Base-by-base conservation (phyloP, 1,140 invertebrate genomes). In the Coenobita brevimanus region DNA sequence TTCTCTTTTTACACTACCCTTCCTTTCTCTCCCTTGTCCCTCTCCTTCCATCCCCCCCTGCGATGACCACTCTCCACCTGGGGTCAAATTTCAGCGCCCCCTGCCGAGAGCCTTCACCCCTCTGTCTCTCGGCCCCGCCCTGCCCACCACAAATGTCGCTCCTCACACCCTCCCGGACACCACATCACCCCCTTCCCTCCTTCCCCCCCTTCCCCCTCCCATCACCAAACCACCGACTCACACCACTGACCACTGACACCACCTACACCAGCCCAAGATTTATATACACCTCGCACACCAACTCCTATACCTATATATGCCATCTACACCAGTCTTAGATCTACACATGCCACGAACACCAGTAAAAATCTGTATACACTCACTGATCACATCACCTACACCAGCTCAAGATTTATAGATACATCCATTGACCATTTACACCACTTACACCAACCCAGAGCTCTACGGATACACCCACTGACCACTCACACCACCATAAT, bases 61-160 rank as follows among this genome's bases (percentile, higher is more conserved):
- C 13, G 78, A 81, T 81, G 78, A 81, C 78, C 78, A 64, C 60
- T 81, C 78, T 4, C 15, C 78, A 64, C 57, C 41, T 50, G 50
- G 80, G 33, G 64, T 82, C 80, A 38, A 82, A 36, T 82, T 71
- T 82, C 64, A 50, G 54, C 24, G n/a, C 60, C n/a, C 62, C 79
- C 79, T 43, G 79, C 79, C 27, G 62, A 17, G 79, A 57, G 13
- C 60, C 57, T 46, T 38, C 62, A 67, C 79, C 36, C 79, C 13
- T n/a, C 79, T 67, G 60, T 67, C 79, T 36, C 21, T n/a, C 54
- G 21, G 46, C 60, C 60, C 33, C 79, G 79, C 79, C 79, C 64
- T n/a, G 21, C 76, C 67, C 54, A 82, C 79, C 79, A 82, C 79
- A 64, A 82, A 82, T 67, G 57, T 82, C 79, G 27, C 15, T 67